Evolutionary conservation across 2,888 invertebrate genomes (phyloP).

Genomic region (Machimus rusticus): DNA sequence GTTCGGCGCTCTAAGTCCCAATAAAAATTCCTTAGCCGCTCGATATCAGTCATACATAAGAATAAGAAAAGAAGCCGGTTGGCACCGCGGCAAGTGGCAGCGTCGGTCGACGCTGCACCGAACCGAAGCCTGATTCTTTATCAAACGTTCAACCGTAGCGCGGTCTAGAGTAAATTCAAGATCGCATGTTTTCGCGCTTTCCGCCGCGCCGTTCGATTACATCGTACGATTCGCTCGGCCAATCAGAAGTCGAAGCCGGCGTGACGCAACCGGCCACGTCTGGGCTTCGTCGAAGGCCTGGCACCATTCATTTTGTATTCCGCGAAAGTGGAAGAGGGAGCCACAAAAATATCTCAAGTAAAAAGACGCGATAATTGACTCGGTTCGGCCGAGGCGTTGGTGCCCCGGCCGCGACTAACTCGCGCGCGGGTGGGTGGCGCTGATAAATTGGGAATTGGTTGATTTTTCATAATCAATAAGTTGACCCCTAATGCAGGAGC

Average conservation of each 20-base stretch:
- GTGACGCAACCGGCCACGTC: slow-evolving; percentile 53
- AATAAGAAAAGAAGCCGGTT: slow-evolving; percentile 1
- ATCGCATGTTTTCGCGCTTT: slow-evolving; percentile 33
- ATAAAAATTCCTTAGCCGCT: background rate
- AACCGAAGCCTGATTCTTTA: background rate
- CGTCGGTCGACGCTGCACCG: background rate
- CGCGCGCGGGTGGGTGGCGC: background rate
- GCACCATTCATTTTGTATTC: slow-evolving; percentile 15
- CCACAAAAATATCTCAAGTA: background rate
- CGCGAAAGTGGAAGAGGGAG: slow-evolving; percentile 37
- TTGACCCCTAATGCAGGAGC: background rate
- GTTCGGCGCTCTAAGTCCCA: background rate
- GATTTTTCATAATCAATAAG: background rate
- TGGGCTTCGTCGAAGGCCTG: slow-evolving; percentile 47
- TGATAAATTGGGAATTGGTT: background rate
- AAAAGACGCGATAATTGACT: background rate
- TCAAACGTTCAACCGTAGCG: background rate
- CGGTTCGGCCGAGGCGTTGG: background rate
- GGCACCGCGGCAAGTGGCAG: background rate
- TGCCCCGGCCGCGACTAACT: background rate
- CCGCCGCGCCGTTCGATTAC: slow-evolving; percentile 47
- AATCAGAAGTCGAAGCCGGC: slow-evolving; percentile 58
- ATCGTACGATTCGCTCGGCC: slow-evolving; percentile 62
- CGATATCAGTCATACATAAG: background rate
- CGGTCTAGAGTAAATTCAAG: background rate